Base-by-base conservation (phyloP, 2,797 vertebrate genomes). In the Steatocranus sp. region DNA sequence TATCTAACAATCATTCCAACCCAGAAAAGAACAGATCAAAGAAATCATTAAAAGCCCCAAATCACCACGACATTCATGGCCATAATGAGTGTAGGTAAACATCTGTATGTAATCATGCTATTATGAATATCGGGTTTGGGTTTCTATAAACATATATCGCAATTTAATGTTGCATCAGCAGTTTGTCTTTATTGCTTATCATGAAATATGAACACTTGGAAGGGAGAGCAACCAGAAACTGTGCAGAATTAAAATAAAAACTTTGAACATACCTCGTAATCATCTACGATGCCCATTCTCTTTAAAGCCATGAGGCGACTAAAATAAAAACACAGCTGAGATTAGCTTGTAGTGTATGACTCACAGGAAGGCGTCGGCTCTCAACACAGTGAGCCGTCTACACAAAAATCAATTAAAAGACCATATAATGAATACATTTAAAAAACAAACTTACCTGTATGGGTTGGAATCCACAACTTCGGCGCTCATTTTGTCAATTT, bases 231-330 rank as follows among this genome's bases (percentile, higher is more conserved):
- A 53, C 5, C 20, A 11, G 36, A 50, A 20, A 61, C 20, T 0
- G 38, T 18, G 51, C 4, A 18, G 5, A 7, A 66, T 43, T 41
- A 4, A 66, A 66, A 17, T 48, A 73, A 70, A 25, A n/a, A 66
- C 8, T 2, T 38, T 11, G 34, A 46, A 8, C 79, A 83, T 96
- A 99, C 99, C 98, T 99, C 98, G 73, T 99, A 99, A 92, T 99
- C 96, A 46, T 97, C 95, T 84, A 99, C 99, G 87, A 99, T 98
- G 81, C 99, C 99, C 98, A 99, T 99, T 88, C 98, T 96, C 92
- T 99, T 99, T 90, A 99, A 90, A 0, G 99, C 99, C 99, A 99
- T 99, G 34, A 99, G 95, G 34, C 99, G 98, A 93, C 99, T 99
- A 91, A 0, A 92, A 86, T 48, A 73, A 79, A 87, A 91, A 93